Evolutionary conservation across 2,797 vertebrate genomes (phyloP).

Genomic region (Threskiornis aethiopicus): DNA sequence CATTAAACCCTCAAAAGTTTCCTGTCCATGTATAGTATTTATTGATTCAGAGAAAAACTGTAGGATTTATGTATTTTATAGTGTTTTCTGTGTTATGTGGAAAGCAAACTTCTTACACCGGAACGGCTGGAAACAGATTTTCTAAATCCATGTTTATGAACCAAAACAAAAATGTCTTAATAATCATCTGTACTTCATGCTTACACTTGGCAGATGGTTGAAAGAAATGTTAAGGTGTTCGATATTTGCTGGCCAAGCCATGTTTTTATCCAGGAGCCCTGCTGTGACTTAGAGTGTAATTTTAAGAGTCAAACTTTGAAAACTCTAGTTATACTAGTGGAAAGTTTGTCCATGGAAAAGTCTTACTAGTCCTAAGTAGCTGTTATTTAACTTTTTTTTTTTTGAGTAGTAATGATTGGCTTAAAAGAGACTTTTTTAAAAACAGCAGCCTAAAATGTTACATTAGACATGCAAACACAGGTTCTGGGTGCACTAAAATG

Average conservation of each 20-base stretch:
- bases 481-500: background rate
- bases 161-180: background rate
- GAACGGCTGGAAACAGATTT: background rate
- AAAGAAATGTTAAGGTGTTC: background rate
- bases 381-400: background rate
- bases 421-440: background rate
- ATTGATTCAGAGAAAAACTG: background rate
- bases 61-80: background rate
- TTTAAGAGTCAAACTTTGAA: background rate
- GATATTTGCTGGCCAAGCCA: background rate
- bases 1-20: background rate
- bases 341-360: background rate
- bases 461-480: background rate
- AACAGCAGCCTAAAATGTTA: background rate
- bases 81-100: background rate
- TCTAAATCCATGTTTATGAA: background rate
- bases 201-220: background rate
- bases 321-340: background rate
- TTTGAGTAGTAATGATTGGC: background rate
- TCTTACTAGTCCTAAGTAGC: background rate
- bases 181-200: background rate
- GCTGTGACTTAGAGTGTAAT: background rate
- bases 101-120: background rate
- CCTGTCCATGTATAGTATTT: background rate
- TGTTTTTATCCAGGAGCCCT: background rate